Base-by-base conservation (phyloP, 2,797 vertebrate genomes). In the Euphonia xanthogaster region DNA sequence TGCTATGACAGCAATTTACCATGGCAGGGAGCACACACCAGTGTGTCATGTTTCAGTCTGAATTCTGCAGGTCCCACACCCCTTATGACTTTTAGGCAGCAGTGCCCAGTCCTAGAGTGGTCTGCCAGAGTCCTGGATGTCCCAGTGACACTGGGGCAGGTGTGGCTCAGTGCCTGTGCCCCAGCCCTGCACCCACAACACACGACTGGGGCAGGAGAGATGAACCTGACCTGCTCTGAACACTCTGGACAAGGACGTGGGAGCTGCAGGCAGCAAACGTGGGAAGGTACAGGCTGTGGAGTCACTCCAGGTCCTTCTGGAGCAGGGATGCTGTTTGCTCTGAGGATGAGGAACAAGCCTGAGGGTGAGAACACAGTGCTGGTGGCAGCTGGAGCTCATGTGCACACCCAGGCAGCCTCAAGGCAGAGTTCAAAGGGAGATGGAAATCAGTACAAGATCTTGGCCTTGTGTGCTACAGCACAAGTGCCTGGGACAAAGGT, bases 251-350 rank as follows among this genome's bases (percentile, higher is more conserved):
- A 5, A 17, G 4, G 12, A 11, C 16, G 1, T 27, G 47, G 45
- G 33, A 44, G 50, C 66, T 44, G 61, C 75, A 82, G 75, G 58
- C 60, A 33, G 18, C 73, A 53, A 31, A 21, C 20, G 1, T 0
- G 9, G 37, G 44, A 22, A 81, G n/a, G 27, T 20, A 3, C 27
- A 1, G 3, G 20, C 58, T 15, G 21, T 10, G 0, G 17, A 53
- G 14, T 13, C 30, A 6, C 4, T 2, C 24, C 14, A 16, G 8
- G 7, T 7, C 47, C 55, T 35, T 30, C 19, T 44, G 14, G 73
- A 71, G 80, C 23, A 30, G 72, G 44, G 72, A 13, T 48, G 42
- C 63, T 24, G 4, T 23, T 88, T 45, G 51, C 42, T 62, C 63
- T 27, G n/a, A 1, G 12, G 24, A 11, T 25, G 51, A 14, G 7